phyloP scores from a whole-genome alignment of 2,888 invertebrate genomes.

The Cremastobaeus sp. region DNA sequence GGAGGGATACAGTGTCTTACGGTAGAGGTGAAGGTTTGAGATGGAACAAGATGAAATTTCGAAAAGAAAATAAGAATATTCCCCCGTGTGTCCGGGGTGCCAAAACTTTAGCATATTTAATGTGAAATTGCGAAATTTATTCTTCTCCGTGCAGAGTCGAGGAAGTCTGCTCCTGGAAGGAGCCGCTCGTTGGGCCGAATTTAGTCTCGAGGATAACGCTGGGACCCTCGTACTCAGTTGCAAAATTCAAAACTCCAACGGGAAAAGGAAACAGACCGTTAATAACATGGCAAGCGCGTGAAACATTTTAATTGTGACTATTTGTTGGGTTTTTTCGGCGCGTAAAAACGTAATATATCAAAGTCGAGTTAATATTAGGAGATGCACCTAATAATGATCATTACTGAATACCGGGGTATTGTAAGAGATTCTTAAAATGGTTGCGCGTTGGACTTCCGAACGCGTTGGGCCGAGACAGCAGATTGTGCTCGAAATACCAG shows the following conservation, averaged over 20 bases:
- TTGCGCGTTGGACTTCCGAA: slow-evolving; percentile 11
- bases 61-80: too few species aligned
- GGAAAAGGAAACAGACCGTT: neutral
- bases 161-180: slow-evolving; percentile 28
- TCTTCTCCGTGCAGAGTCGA: too few species aligned
- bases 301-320: slow-evolving; percentile 33
- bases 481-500: slow-evolving; percentile 26
- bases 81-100: too few species aligned
- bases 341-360: slow-evolving; percentile 27
- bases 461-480: slow-evolving; percentile 24
- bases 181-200: slow-evolving; percentile 28
- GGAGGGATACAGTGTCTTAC: too few species aligned
- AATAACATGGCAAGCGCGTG: slow-evolving; percentile 3
- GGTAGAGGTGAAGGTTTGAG: too few species aligned
- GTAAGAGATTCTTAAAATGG: slow-evolving; percentile 29
- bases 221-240: slow-evolving; percentile 20
- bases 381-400: slow-evolving; percentile 30
- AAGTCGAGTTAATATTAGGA: slow-evolving; percentile 43
- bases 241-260: slow-evolving; percentile 7
- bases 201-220: slow-evolving; percentile 1
- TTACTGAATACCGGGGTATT: slow-evolving; percentile 29
- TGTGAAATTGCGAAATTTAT: too few species aligned
- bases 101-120: too few species aligned
- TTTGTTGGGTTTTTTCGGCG: slow-evolving; percentile 2
- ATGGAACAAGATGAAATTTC: too few species aligned